Conservation (phyloP, 2,888 invertebrate species). For the Colostygia pectinataria region DNA sequence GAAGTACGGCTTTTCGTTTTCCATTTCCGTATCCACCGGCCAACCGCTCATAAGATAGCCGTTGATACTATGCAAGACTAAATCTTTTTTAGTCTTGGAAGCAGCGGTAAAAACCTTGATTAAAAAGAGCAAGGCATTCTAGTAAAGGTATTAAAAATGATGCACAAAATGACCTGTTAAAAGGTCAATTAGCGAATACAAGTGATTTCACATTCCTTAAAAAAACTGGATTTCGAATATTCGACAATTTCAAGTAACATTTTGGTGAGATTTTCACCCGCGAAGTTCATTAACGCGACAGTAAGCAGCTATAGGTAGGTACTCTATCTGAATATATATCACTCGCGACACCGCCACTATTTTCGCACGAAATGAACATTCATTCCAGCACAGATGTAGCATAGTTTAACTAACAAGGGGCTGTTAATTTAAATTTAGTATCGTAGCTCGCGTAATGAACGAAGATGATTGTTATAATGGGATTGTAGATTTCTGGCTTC, state of each 20-base stretch:
- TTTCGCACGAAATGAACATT: conserved; percentile 72
- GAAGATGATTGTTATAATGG: conserved; percentile 80
- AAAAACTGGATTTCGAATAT: too few species aligned
- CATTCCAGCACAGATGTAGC: conserved; percentile 66
- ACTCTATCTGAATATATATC: conserved; percentile 9
- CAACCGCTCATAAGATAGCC: too few species aligned
- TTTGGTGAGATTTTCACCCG: neutral
- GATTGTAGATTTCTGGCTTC: conserved; percentile 62
- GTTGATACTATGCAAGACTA: too few species aligned
- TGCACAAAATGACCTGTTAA: too few species aligned
- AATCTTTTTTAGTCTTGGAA: too few species aligned
- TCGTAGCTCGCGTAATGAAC: conserved; percentile 78
- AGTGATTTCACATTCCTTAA: too few species aligned
- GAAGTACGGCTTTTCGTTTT: neutral
- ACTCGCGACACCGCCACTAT: conserved; percentile 45
- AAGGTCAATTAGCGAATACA: too few species aligned
- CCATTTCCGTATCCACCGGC: neutral
- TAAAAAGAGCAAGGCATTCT: too few species aligned
- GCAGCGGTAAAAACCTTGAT: too few species aligned
- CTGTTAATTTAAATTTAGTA: conserved; percentile 82
- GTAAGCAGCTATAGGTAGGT: neutral
- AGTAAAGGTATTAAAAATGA: too few species aligned
- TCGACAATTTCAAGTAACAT: neutral
- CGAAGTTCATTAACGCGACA: conserved; percentile 20
- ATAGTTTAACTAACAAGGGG: conserved; percentile 79